phyloP scores from a whole-genome alignment of 2,888 invertebrate species.

The Heliconius ethilla region DNA sequence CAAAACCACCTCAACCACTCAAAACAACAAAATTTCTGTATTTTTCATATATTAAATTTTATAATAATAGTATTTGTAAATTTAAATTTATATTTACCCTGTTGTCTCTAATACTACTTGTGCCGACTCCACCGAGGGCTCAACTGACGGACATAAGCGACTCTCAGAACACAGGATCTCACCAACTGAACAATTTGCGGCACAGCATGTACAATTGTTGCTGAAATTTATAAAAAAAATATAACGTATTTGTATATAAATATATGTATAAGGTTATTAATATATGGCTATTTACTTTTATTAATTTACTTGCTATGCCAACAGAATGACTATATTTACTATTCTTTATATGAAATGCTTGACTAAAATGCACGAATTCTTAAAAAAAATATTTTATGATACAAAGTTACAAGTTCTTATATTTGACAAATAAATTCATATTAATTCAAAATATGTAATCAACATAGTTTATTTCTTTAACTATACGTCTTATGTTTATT shows the following conservation, averaged over 20 bases:
- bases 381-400: no score
- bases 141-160: background rate
- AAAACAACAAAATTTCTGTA: no score
- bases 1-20: background rate
- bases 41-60: background rate
- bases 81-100: conserved; percentile 48
- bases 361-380: background rate
- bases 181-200: conserved; percentile 50
- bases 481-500: background rate
- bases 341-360: background rate
- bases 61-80: background rate
- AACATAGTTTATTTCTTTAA: background rate
- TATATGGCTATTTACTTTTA: no score
- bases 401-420: no score
- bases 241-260: background rate
- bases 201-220: conserved; percentile 55
- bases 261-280: no score
- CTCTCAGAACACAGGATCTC: conserved; percentile 54
- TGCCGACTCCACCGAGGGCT: conserved; percentile 44
- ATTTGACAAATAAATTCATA: no score
- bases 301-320: no score
- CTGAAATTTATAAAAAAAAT: conserved; percentile 51
- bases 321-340: no score
- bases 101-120: conserved; percentile 49
- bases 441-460: background rate